Evolutionary conservation across 2,888 invertebrate genomes (phyloP).

Genomic region (Microchrysa polita): DNA sequence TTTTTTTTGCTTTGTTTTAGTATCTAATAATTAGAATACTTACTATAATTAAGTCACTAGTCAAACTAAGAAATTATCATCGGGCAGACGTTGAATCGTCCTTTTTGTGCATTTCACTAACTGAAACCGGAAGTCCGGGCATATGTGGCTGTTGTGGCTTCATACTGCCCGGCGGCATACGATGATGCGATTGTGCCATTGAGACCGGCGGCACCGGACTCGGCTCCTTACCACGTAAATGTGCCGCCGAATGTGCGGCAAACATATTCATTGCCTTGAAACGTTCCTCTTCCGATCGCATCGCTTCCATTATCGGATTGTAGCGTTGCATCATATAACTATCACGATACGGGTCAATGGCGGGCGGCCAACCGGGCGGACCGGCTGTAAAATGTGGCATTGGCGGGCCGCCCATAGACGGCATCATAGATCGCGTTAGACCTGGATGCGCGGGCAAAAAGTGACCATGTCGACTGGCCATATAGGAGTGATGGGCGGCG

Average conservation of each 20-base stretch:
- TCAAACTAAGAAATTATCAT: conserved; percentile 54
- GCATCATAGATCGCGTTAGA: conserved; percentile 67
- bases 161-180: conserved; percentile 56
- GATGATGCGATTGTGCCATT: conserved; percentile 58
- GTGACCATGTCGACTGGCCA: conserved; percentile 66
- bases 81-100: conserved; percentile 55
- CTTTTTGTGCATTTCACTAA: conserved; percentile 56
- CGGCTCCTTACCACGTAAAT: conserved; percentile 63
- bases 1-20: conserved; percentile 5
- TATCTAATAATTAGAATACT: conserved; percentile 33
- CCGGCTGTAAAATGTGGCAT: conserved; percentile 71
- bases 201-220: conserved; percentile 63
- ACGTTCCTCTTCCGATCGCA: conserved; percentile 81
- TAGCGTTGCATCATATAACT: conserved; percentile 78
- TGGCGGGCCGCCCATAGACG: conserved; percentile 64
- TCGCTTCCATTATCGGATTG: conserved; percentile 81
- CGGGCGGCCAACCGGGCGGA: conserved; percentile 66
- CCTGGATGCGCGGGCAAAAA: conserved; percentile 66
- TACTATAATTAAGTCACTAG: conserved; percentile 40
- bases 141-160: conserved; percentile 50
- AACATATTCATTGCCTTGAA: conserved; percentile 80
- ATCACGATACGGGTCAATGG: conserved; percentile 72
- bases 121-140: conserved; percentile 51
- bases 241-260: conserved; percentile 68
- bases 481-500: conserved; percentile 64